Evolutionary conservation across 2,797 vertebrate species (phyloP), one percentile per base, ranked within the genome.

Genomic region (Melanotaenia trifasciata): DNA sequence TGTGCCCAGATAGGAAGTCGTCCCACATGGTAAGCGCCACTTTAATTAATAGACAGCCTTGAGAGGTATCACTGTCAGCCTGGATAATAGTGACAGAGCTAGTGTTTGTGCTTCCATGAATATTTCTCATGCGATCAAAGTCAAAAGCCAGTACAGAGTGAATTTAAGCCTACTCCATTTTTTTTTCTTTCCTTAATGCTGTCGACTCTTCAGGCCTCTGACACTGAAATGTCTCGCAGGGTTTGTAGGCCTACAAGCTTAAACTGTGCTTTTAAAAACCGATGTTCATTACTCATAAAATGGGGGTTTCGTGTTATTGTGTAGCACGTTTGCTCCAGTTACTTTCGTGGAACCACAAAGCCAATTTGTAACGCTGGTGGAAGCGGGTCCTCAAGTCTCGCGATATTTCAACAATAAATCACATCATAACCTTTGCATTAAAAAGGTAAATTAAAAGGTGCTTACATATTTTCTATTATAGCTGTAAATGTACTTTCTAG

Each of bases 51-150:
- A 96, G 95, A 94, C 94, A 94, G 93, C 90, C 93, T 92, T 92
- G 94, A 95, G 84, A 96, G 92, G 94, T 93, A 92, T 94, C 91
- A 94, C 92, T 79, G 91, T 92, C 94, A 89, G 93, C 84, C 92
- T 93, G 95, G 94, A 90, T 89, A 89, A 91, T 89, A 80, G 89
- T 58, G 83, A 93, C 95, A 94, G 94, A 94, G 93, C 92, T 89
- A 94, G 93, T 97, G 94, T 93, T 94, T 64, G 92, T 95, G 95
- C 95, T 94, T 94, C 94, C 94, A 93, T 95, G 95, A 96, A 95
- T 96, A 96, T 96, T 96, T 95, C 94, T 91, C 95, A 96, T 96
- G 96, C 93, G 95, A 96, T 96, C 95, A 95, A 96, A 96, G 96
- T 93, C 90, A 94, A 94, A 94, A 94, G 82, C 84, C 89, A 90